Evolutionary conservation across 2,888 invertebrate genomes (phyloP).

Genomic region (Metallyticus violacea): DNA sequence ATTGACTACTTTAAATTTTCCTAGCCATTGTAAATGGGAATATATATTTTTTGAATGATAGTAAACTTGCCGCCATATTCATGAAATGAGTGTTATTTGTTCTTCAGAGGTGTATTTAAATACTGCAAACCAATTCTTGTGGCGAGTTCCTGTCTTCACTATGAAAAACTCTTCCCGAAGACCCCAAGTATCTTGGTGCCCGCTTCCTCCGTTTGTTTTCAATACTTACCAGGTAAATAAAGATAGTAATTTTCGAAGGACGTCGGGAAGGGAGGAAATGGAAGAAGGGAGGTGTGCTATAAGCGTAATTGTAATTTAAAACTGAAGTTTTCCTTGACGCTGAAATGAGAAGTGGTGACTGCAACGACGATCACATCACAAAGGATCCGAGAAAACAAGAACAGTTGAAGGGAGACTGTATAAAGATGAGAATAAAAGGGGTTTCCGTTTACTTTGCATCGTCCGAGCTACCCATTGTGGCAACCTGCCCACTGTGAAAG

Average conservation of each 20-base stretch:
- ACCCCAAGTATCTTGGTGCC: background rate
- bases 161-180: slow-evolving; percentile 10
- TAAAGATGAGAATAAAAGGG: background rate
- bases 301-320: slow-evolving; percentile 24
- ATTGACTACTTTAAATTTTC: no score
- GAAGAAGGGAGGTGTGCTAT: background rate
- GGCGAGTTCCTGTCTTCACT: background rate
- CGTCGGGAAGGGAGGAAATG: background rate
- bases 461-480: background rate
- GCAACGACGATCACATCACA: slow-evolving; percentile 17
- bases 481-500: background rate
- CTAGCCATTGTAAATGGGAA: no score
- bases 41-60: no score
- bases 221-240: background rate
- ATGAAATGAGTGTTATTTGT: no score
- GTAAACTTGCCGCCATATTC: no score
- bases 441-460: background rate
- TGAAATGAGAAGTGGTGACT: slow-evolving; percentile 19
- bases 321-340: slow-evolving; percentile 16
- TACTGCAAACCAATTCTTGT: no score
- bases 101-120: no score
- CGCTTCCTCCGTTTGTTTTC: slow-evolving; percentile 5
- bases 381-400: slow-evolving; percentile 7
- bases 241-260: background rate
- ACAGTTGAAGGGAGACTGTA: background rate